These are phyloP conservation scores for Drosophila anomalata DNA, from an alignment of 2,888 invertebrate genomes.

Conservation along the genomic window DNA sequence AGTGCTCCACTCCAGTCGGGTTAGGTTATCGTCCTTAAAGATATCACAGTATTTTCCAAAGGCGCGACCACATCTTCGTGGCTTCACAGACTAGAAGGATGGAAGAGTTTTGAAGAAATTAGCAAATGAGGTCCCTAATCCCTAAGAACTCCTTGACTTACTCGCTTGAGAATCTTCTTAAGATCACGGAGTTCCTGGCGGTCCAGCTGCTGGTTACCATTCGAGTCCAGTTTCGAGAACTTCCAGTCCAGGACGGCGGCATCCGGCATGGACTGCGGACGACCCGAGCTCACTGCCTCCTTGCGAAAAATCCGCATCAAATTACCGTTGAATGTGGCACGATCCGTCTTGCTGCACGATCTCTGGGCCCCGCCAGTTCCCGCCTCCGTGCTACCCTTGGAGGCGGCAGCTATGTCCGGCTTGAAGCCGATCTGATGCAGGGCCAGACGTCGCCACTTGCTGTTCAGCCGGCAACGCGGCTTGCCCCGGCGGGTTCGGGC, in stretches of 20 bases:
- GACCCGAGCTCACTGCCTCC: conserved; percentile 86
- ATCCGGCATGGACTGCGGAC: conserved; percentile 59
- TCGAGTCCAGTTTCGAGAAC: conserved; percentile 92
- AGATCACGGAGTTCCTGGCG: conserved; percentile 93
- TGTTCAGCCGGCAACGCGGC: conserved; percentile 88
- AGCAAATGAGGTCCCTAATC: neutral
- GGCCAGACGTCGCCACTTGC: conserved; percentile 86
- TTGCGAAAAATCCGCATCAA: conserved; percentile 93
- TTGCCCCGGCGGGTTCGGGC: conserved; percentile 89
- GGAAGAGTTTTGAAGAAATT: neutral
- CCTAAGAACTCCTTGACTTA: conserved; percentile 66
- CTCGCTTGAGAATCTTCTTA: conserved; percentile 92
- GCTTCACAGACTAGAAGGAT: conserved; percentile 89
- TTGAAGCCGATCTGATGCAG: conserved; percentile 83
- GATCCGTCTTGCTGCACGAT: conserved; percentile 90
- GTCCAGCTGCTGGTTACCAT: conserved; percentile 91
- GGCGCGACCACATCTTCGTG: conserved; percentile 93
- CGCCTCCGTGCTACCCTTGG: conserved; percentile 50
- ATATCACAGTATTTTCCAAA: conserved; percentile 95
- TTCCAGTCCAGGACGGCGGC: conserved; percentile 92
- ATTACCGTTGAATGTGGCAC: conserved; percentile 92
- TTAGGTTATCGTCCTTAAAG: conserved; percentile 91
- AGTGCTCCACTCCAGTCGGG: conserved; percentile 92
- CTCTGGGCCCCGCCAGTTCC: conserved; percentile 62
- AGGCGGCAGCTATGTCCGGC: conserved; percentile 21